A percentile compares a stretch with the other conserved stretches of the same genome.
Evolutionary conservation across 2,797 vertebrate species (phyloP).

Genomic region (Microcaecilia unicolor): DNA sequence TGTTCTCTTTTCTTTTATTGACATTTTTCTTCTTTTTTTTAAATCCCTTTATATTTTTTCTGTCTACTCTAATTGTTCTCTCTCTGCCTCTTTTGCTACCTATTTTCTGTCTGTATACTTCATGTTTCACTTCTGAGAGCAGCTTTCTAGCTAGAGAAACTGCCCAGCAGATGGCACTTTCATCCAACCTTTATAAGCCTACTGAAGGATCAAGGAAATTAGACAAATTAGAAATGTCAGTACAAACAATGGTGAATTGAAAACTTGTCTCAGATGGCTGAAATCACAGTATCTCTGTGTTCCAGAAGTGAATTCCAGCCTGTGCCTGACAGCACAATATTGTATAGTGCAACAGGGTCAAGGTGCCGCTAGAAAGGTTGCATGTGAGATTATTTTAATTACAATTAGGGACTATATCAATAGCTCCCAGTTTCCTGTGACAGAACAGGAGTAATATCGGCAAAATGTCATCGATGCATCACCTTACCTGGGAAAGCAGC

Average conservation of each 20-base stretch:
- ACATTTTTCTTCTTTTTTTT: no score
- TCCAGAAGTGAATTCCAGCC: neutral
- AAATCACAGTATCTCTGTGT: fast-evolving
- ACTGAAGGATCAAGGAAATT: neutral
- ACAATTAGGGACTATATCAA: no score
- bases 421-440: no score
- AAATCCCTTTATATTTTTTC: no score
- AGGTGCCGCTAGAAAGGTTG: no score
- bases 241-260: neutral
- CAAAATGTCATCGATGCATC: no score
- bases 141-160: neutral
- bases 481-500: no score
- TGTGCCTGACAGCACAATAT: no score
- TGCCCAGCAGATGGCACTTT: conserved; percentile 28
- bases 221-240: neutral
- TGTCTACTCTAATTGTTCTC: conserved; percentile 23
- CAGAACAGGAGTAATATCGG: no score
- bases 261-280: neutral
- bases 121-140: neutral
- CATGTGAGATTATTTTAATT: no score
- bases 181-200: neutral
- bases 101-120: conserved; percentile 3
- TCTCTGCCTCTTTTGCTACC: neutral
- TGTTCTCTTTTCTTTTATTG: no score
- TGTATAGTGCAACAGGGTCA: no score